These are phyloP conservation scores for Glyphotaelius pellucidus DNA, from an alignment of 2,888 invertebrate species.

Conservation along the genomic window DNA sequence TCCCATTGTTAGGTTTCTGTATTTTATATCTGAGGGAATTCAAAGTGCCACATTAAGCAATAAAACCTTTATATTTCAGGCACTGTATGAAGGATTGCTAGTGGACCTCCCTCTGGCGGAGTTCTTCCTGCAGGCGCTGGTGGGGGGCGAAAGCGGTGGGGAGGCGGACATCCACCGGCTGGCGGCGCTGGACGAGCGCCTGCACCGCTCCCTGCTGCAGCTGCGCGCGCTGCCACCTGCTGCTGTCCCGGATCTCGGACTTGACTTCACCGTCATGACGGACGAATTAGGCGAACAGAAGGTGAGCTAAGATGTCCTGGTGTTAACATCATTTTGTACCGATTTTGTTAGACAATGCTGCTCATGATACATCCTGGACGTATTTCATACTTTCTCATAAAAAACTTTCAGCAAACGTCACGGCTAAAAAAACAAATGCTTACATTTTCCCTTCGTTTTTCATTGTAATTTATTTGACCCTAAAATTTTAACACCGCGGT, in stretches of 20 bases:
- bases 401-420: too few species aligned
- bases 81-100: slow-evolving; percentile 95
- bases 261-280: slow-evolving; percentile 95
- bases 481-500: too few species aligned
- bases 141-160: slow-evolving; percentile 79
- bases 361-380: too few species aligned
- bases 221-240: slow-evolving; percentile 89
- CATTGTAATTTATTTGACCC: too few species aligned
- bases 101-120: slow-evolving; percentile 97
- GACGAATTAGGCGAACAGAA: slow-evolving; percentile 94
- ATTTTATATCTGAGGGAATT: background rate
- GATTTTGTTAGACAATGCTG: background rate
- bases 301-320: slow-evolving; percentile 71
- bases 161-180: slow-evolving; percentile 95
- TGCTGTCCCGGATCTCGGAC: slow-evolving; percentile 91
- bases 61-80: slow-evolving; percentile 74
- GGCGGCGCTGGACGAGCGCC: slow-evolving; percentile 93
- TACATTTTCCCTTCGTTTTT: too few species aligned
- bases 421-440: too few species aligned
- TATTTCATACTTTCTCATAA: too few species aligned
- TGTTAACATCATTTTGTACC: background rate
- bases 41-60: slow-evolving; percentile 17
- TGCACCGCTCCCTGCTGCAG: slow-evolving; percentile 93
- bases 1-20: too few species aligned
- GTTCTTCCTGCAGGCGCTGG: slow-evolving; percentile 87